Evolutionary conservation across 2,888 invertebrate genomes (phyloP).

Genomic region (Uropetala carovei): DNA sequence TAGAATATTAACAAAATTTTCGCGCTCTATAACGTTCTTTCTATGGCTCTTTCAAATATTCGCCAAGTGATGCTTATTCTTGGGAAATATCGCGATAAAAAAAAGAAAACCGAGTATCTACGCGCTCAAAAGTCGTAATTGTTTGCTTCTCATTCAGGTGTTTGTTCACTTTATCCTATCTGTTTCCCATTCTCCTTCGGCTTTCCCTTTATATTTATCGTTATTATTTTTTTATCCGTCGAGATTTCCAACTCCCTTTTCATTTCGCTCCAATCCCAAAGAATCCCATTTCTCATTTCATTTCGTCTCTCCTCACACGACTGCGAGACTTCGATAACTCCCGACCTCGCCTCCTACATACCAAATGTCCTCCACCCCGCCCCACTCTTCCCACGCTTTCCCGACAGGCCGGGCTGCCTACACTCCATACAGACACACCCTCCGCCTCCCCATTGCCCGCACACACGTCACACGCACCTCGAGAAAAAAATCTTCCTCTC

Average conservation of each 20-base stretch:
- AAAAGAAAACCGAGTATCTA: too few relatives aligned
- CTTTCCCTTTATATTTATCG: neutral
- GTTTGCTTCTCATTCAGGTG: neutral
- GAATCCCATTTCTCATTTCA: constrained; percentile 4
- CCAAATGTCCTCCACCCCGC: neutral
- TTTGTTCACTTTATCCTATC: neutral
- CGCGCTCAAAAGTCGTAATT: neutral
- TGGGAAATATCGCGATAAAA: too few relatives aligned
- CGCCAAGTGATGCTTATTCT: too few relatives aligned
- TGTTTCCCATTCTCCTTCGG: neutral
- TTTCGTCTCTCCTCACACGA: constrained; percentile 18
- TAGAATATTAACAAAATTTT: too few relatives aligned
- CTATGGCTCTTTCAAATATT: too few relatives aligned
- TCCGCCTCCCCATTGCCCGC: neutral
- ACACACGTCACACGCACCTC: neutral
- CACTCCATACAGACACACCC: neutral
- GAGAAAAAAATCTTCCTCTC: neutral
- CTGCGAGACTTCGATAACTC: neutral
- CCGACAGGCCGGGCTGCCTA: too few relatives aligned
- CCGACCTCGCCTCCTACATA: neutral
- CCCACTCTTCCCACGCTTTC: too few relatives aligned
- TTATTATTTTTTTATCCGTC: neutral
- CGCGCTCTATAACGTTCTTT: too few relatives aligned
- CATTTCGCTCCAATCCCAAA: neutral
- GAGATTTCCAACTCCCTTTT: constrained; percentile 4